Evolutionary conservation across 2,797 vertebrate genomes (phyloP), one percentile per base, ranked within the genome.

Genomic region (Melanotaenia pygmaea): DNA sequence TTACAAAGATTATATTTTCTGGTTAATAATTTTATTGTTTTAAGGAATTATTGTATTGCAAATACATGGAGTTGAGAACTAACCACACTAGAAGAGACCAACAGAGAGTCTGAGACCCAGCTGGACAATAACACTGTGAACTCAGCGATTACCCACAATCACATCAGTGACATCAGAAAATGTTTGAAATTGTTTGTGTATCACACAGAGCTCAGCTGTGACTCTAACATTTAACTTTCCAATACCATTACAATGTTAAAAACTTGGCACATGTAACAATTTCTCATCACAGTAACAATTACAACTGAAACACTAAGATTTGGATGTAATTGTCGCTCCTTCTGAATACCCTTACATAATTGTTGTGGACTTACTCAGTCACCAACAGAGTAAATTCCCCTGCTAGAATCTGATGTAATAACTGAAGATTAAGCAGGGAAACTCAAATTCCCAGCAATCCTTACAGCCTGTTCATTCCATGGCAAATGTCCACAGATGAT

Each of bases 391-490:
- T 77, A 45, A 60, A 79, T 62, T 82, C 47, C 70, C 68, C 54
- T 4, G 30, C 67, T 74, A 37, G 60, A n/a, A 7, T 66, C 26
- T 81, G 79, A 80, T 77, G 76, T 79, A 86, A 86, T 81, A 59
- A 59, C 53, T 34, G 51, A 80, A 82, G 86, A 86, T 89, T 87
- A 82, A 67, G 20, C 57, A 37, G 81, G 85, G 77, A 77, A 82
- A 72, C 74, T 76, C 68, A 79, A 79, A 83, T 88, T 85, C 61
- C 71, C 77, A 51, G 34, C 26, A 74, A 71, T 86, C 62, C 73
- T 91, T 84, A 77, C 26, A 38, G 64, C 72, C 24, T 43, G 51
- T 76, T 82, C 12, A 76, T 76, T 80, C 32, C 8, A 18, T 64
- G 18, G 34, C 59, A 34, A 70, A 30, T 64, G 50, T 70, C 63